Base-by-base conservation (phyloP, 2,888 invertebrate genomes). In the Taphrorychus bicolor region DNA sequence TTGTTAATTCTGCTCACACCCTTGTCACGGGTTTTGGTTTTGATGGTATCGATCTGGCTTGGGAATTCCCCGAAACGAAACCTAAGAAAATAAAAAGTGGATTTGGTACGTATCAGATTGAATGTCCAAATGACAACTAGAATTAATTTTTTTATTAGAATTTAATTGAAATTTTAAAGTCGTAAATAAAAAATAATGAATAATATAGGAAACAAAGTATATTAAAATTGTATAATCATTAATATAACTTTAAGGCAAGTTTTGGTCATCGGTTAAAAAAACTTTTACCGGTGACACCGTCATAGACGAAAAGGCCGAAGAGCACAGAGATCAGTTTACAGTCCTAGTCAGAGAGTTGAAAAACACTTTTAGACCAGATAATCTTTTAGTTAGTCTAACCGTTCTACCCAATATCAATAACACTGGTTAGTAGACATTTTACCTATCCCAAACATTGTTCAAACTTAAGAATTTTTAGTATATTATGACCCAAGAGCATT, bases 1-100 rank as follows among this genome's bases (percentile, higher is more conserved):
- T 94, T 78, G 88, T 93, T 58, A 91, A 91, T 80, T 93, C 93
- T 1, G 91, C 90, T 5, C 87, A 89, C 23, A 84, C 89, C 0
- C 75, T 93, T 51, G 82, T 92, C n/a, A 90, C 89, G 73, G 90
- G 66, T 57, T 91, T 93, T 76, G 89, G 90, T 17, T 95, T 96
- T 75, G 95, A 95, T 80, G 95, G 95, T 2, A 84, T 95, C 21
- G 95, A 96, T 79, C 83, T 95, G 21, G 92, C 90, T 14, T 95
- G 94, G 94, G 91, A 94, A 81, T 94, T 94, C 84, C 90, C 93
- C 18, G 88, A 86, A 70, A 86, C 88, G 71, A 91, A 91, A 80
- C 89, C 92, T 11, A 92, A 92, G 85, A 93, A 93, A 83, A 87
- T 92, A 62, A 76, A 76, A 54, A 71, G 69, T 54, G 75, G 74